Evolutionary conservation across 2,888 invertebrate species (phyloP), one percentile per base, ranked within the genome.

Genomic region (Epinotia nisella): DNA sequence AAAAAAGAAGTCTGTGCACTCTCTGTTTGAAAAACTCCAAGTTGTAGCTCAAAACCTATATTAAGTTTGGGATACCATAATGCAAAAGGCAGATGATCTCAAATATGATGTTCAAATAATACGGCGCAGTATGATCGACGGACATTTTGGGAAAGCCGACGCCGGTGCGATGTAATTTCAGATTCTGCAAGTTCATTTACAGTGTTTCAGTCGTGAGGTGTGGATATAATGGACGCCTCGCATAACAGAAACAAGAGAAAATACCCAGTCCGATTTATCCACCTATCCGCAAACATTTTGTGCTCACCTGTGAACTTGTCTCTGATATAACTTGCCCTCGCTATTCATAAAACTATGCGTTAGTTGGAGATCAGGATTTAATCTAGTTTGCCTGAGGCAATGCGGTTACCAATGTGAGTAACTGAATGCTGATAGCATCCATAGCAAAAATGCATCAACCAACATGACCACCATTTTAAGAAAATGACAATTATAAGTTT

Each of bases 171-270:
- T 66, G 55, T 56, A 56, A 66, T 66, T 66, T 66, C n/a, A 66
- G 55, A 56, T 56, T 66, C 24, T 56, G 41, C 39, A 41, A 56
- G 39, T 66, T 55, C 55, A 66, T 66, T 53, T 19, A 55, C 53
- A 66, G n/a, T 55, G 66, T 21, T 53, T 56, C 41, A 41, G 41
- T 56, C 55, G 24, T 55, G 21, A 41, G 24, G 55, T 55, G 15
- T 41, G 55, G 39, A 66, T 66, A 66, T 66, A 66, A 56, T 56
- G 41, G 66, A 66, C 21, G 66, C 21, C 55, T 55, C 55, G 55
- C 65, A 55, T 64, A 55, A 39, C 66, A 39, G 41, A 56, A 65
- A 65, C 55, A 65, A 65, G n/a, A n/a, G n/a, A n/a, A 65, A 65
- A 39, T 53, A 3, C n/a, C 65, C 15, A n/a, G 35, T 24, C 7